Evolutionary conservation across 1,140 invertebrate genomes (phyloP), one percentile per base, ranked within the genome.

Genomic region (Temnothorax longispinosus): DNA sequence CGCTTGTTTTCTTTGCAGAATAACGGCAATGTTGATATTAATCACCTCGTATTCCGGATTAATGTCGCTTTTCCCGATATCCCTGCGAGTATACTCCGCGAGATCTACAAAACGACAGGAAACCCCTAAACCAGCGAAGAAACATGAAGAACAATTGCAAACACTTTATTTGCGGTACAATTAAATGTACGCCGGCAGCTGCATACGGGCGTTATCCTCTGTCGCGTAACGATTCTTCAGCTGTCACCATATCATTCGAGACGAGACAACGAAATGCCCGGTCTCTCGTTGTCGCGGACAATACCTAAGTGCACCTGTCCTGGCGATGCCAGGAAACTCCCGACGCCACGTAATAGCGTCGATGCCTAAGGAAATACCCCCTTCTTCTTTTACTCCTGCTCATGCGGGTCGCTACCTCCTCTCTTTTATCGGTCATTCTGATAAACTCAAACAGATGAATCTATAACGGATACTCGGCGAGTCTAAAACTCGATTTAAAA

Each of bases 131-230:
- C 7, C 35, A 21, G 4, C 18, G 35, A 80, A 52, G 50, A 11
- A 47, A 7, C 76, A 18, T 4, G 44, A 21, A 3, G 62, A 80
- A 80, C n/a, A 77, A 62, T 77, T 27, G 60, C 27, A n/a, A 56
- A 56, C 11, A 15, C 47, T 82, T 74, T 84, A 75, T 62, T 84
- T 60, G 27, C 69, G 80, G 80, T 84, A 84, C 81, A 88, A 92
- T 92, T 91, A 93, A 93, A 92, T 85, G 80, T 64, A 86, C n/a
- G 18, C 58, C 44, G 75, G 89, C 92, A 93, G 93, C 91, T 92
- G 93, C 91, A 93, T 93, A 91, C 90, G 93, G 90, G 93, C 93
- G 78, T 91, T 91, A 87, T 89, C 89, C 91, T 90, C 90, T 90
- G 86, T 76, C 89, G 91, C 86, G 87, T 81, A 78, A 90, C 64